These are phyloP conservation scores for Limnothrissa miodon DNA, from an alignment of 2,113 vertebrate genomes.

Conservation along the genomic window DNA sequence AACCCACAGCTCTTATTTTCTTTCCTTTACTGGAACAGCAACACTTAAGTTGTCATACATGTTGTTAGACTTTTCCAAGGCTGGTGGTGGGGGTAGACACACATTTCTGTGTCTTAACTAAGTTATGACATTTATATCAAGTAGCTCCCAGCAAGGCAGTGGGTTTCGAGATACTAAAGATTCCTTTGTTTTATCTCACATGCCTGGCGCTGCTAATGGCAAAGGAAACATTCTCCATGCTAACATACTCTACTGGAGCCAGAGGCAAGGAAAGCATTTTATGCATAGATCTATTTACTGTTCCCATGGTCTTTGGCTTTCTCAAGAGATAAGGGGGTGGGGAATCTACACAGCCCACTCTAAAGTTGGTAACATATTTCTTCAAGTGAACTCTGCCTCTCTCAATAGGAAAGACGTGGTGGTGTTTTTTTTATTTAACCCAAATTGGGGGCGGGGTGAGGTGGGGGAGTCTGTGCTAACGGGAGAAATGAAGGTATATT, in stretches of 20 bases:
- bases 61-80: background rate
- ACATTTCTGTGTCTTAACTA: slow-evolving; percentile 9
- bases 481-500: background rate
- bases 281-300: slow-evolving; percentile 67
- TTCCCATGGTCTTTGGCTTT: slow-evolving; percentile 66
- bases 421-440: slow-evolving; percentile 49
- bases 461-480: background rate
- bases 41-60: background rate
- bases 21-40: background rate
- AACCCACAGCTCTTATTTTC: background rate
- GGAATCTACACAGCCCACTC: slow-evolving; percentile 45
- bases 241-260: slow-evolving; percentile 54
- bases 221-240: slow-evolving; percentile 50
- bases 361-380: slow-evolving; percentile 64
- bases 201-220: slow-evolving; percentile 46
- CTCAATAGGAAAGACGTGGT: slow-evolving; percentile 49
- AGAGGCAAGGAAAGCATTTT: slow-evolving; percentile 52
- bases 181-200: slow-evolving; percentile 48
- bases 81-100: background rate
- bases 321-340: slow-evolving; percentile 32
- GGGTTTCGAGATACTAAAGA: slow-evolving; percentile 47
- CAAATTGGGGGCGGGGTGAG: background rate
- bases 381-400: slow-evolving; percentile 40
- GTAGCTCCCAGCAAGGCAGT: slow-evolving; percentile 39
- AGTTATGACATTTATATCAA: slow-evolving; percentile 13